Base-by-base conservation (phyloP, 2,888 invertebrate genomes). In the Conops quadrifasciatus region DNA sequence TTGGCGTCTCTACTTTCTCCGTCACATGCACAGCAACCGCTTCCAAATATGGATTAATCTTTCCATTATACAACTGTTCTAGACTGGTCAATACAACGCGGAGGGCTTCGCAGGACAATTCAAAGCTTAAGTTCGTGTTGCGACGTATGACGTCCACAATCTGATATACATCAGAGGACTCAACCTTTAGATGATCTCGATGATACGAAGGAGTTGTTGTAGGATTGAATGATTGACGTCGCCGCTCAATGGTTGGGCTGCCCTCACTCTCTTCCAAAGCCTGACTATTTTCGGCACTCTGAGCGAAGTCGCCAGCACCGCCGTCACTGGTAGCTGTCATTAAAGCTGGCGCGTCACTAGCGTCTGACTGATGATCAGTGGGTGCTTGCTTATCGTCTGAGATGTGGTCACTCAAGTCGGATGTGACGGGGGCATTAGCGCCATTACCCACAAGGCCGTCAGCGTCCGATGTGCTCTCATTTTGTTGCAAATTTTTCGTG, bases 71-170 rank as follows among this genome's bases (percentile, higher is more conserved):
- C 9, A 91, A 79, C 74, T 85, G 84, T 74, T 86, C 86, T 73
- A 86, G 75, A 72, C 85, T 86, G 36, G 85, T 88, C 1, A 93
- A 88, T 0, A 95, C 94, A 53, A 94, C 94, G 73, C 92, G 92
- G 47, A 95, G 90, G 16, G 95, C 95, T 70, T 94, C 90, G 83
- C 93, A 92, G 0, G 94, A 94, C 89, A 94, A 90, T 78, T 94
- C 93, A 85, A 95, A 94, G 78, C 94, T 94, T 51, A 95, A 88
- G 79, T 94, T 93, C 0, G 95, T 95, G 80, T 93, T 93, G 78
- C 91, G 91, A 65, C 95, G 88, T 53, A 95, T 93, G 78, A 91
- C 89, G 83, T 94, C 94, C 9, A 94, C 91, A 75, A 94, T 89
- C 79, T 93, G 92, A 84, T 94, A 94, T 59, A 94, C 90, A 67